A percentile compares a stretch with the other conserved stretches of the same genome.
Conservation (phyloP, 1,140 invertebrate species). For the Heterodera carotae region DNA sequence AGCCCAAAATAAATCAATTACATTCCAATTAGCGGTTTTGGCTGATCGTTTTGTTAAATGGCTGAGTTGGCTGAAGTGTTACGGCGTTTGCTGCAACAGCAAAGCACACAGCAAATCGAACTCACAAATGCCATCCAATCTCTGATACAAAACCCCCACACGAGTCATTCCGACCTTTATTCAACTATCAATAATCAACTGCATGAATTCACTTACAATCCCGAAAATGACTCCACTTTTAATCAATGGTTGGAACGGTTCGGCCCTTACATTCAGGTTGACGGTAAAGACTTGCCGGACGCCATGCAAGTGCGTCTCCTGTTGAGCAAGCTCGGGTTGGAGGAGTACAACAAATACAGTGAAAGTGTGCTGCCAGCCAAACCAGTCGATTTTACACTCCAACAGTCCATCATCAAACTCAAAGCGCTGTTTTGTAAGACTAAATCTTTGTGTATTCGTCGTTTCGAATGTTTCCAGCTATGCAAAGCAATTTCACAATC, state of each 20-base stretch:
- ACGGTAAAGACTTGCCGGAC: constrained; percentile 12
- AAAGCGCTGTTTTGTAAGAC: constrained; percentile 10
- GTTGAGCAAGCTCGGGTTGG: constrained; percentile 22
- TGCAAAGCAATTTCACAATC: not conserved
- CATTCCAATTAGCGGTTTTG: too few relatives aligned
- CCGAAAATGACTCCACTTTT: constrained; percentile 16
- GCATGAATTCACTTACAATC: constrained; percentile 7
- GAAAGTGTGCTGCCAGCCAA: not conserved
- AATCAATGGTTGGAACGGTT: constrained; percentile 1
- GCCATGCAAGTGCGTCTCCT: constrained; percentile 21
- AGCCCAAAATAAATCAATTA: too few relatives aligned
- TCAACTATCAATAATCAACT: constrained; percentile 7
- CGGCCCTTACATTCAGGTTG: constrained; percentile 11
- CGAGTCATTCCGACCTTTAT: not conserved
- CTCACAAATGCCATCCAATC: too few relatives aligned
- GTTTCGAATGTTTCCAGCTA: constrained; percentile 22
- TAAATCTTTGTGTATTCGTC: not conserved
- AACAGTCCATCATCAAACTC: not conserved
- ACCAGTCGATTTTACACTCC: not conserved
- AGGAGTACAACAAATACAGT: constrained; percentile 1
- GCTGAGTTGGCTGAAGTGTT: too few relatives aligned
- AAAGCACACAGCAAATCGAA: too few relatives aligned
- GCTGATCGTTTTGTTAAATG: too few relatives aligned
- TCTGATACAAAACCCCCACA: too few relatives aligned
- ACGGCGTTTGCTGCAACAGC: too few relatives aligned